A percentile compares a stretch with the other conserved stretches of the same genome.
phyloP scores from a whole-genome alignment of 2,888 invertebrate species.

The Chloroclysta siterata region DNA sequence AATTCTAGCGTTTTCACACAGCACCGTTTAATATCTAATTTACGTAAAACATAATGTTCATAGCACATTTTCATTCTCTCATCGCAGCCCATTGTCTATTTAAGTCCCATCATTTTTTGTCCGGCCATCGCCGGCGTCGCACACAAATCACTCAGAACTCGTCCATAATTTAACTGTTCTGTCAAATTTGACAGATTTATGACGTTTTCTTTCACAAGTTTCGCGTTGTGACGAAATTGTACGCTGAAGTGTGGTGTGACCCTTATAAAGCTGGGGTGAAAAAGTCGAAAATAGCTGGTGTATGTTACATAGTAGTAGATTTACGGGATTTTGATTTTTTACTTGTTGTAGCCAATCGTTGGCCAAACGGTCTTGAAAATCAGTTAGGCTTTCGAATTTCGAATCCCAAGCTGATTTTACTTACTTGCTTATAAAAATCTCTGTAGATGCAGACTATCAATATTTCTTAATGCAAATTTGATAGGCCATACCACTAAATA shows the following conservation, averaged over 20 bases:
- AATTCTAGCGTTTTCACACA: background rate
- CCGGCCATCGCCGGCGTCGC: conserved; percentile 45
- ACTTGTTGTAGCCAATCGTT: conserved; percentile 32
- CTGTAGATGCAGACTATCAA: too few species aligned
- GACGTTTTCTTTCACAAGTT: conserved; percentile 72
- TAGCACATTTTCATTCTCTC: conserved; percentile 29
- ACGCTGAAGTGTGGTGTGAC: conserved; percentile 42
- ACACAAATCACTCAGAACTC: conserved; percentile 74
- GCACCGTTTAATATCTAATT: background rate
- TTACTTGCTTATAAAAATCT: too few species aligned
- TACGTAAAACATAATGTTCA: conserved; percentile 23
- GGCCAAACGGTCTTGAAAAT: background rate
- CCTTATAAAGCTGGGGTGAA: conserved; percentile 34
- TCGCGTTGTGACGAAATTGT: conserved; percentile 52
- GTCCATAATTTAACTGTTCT: conserved; percentile 69
- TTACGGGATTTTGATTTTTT: background rate
- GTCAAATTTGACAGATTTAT: conserved; percentile 76
- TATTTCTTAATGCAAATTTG: too few species aligned
- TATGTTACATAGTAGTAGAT: background rate
- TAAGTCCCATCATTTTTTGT: conserved; percentile 46
- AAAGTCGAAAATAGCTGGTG: conserved; percentile 16
- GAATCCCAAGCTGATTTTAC: too few species aligned
- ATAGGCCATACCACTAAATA: too few species aligned
- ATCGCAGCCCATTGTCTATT: conserved; percentile 39
- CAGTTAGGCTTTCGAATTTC: too few species aligned